These are phyloP conservation scores for Neolamprologus tretocephalus DNA, from an alignment of 2,113 vertebrate species.

Conservation along the genomic window DNA sequence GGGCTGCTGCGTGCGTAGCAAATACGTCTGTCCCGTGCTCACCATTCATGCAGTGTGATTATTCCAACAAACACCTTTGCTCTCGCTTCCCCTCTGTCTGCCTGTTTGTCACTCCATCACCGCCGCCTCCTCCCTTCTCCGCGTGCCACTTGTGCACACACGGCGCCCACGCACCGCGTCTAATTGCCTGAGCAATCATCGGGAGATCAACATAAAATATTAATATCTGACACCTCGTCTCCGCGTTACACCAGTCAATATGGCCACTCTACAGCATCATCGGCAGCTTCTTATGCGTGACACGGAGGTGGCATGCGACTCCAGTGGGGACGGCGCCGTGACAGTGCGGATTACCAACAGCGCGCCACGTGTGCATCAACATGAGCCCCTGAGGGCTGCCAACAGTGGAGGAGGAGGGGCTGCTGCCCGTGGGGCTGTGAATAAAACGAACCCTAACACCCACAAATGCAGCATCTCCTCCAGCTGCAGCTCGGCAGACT, in stretches of 20 bases:
- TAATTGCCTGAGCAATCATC: conserved; percentile 27
- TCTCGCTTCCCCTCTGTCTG: background rate
- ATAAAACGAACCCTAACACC: conserved; percentile 74
- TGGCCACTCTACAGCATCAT: conserved; percentile 85
- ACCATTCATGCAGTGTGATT: conserved; percentile 39
- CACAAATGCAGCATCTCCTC: conserved; percentile 96
- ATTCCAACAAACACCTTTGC: conserved; percentile 40
- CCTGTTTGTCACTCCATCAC: background rate
- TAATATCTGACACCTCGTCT: conserved; percentile 11
- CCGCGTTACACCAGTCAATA: conserved; percentile 58
- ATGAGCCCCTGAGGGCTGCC: conserved; percentile 24
- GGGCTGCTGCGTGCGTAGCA: conserved; percentile 31
- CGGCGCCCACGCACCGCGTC: conserved; percentile 19
- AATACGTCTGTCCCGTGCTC: conserved; percentile 48
- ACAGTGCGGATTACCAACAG: conserved; percentile 80
- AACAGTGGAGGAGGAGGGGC: conserved; percentile 4
- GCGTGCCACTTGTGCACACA: conserved; percentile 39
- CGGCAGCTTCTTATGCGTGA: conserved; percentile 82
- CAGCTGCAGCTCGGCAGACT: conserved; percentile 92
- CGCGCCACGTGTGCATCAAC: conserved; percentile 45
- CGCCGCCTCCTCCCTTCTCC: background rate
- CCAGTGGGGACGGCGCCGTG: conserved; percentile 78
- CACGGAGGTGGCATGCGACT: conserved; percentile 90
- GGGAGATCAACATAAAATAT: background rate
- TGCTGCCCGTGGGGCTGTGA: conserved; percentile 22